A percentile compares a stretch with the other conserved stretches of the same genome.
These are phyloP conservation scores for Lordiphosa stackelbergi DNA, from an alignment of 1,140 invertebrate genomes.

Conservation along the genomic window DNA sequence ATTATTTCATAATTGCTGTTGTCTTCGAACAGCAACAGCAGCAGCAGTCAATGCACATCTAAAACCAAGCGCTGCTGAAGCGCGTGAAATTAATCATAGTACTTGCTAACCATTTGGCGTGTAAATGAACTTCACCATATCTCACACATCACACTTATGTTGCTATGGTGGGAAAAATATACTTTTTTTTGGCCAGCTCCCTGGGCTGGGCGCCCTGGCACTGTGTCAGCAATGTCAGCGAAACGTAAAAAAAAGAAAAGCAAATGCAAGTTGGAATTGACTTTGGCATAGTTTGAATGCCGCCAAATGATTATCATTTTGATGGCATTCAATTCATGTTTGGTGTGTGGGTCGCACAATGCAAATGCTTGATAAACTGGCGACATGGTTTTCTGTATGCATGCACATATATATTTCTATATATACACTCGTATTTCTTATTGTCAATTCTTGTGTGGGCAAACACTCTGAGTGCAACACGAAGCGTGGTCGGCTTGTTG, in stretches of 20 bases:
- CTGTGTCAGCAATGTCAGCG: slow-evolving; percentile 55
- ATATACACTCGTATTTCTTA: slow-evolving; percentile 3
- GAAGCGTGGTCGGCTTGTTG: slow-evolving; percentile 62
- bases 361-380: slow-evolving; percentile 47
- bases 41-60: slow-evolving; percentile 8
- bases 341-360: slow-evolving; percentile 37
- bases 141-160: slow-evolving; percentile 24
- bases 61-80: neutral
- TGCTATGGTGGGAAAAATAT: slow-evolving; percentile 52
- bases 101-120: slow-evolving; percentile 32
- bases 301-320: slow-evolving; percentile 48
- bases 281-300: slow-evolving; percentile 67
- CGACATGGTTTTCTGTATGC: slow-evolving; percentile 49
- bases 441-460: slow-evolving; percentile 54
- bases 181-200: slow-evolving; percentile 37
- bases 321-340: slow-evolving; percentile 31
- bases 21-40: too few relatives aligned
- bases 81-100: slow-evolving; percentile 7
- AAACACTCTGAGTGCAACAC: slow-evolving; percentile 17
- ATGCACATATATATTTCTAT: neutral
- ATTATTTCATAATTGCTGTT: slow-evolving; percentile 71
- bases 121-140: slow-evolving; percentile 60
- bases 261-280: slow-evolving; percentile 48
- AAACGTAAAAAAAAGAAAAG: slow-evolving; percentile 16
- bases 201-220: slow-evolving; percentile 41